Evolutionary conservation across 1,140 invertebrate species (phyloP).

Genomic region (Trissolcus basalis): DNA sequence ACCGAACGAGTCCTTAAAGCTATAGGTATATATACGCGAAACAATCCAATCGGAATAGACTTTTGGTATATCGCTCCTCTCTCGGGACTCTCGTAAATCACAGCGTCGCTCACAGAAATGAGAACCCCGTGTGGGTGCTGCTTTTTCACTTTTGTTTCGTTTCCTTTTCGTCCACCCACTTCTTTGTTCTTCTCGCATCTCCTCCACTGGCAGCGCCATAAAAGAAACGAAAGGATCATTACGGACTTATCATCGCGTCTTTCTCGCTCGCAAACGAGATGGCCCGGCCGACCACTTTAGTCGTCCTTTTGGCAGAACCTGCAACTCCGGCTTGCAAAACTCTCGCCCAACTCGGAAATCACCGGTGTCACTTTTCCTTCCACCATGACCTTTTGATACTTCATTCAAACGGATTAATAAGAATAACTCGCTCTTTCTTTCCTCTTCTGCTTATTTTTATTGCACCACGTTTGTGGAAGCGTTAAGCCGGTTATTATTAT

Average conservation of each 20-base stretch:
- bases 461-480: slow-evolving; percentile 23
- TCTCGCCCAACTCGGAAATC: slow-evolving; percentile 43
- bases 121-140: slow-evolving; percentile 54
- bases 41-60: slow-evolving; percentile 55
- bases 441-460: slow-evolving; percentile 27
- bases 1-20: slow-evolving; percentile 49
- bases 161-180: slow-evolving; percentile 42
- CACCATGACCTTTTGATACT: slow-evolving; percentile 38
- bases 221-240: slow-evolving; percentile 59
- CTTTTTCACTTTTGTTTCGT: slow-evolving; percentile 56
- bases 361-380: slow-evolving; percentile 49
- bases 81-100: slow-evolving; percentile 60
- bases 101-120: slow-evolving; percentile 57
- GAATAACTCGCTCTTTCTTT: slow-evolving; percentile 35
- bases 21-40: slow-evolving; percentile 54
- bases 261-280: slow-evolving; percentile 46
- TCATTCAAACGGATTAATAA: slow-evolving; percentile 44
- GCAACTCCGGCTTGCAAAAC: not conserved
- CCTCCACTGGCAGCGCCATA: slow-evolving; percentile 31
- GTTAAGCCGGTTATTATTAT: slow-evolving; percentile 31
- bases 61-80: slow-evolving; percentile 43
- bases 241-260: slow-evolving; percentile 34
- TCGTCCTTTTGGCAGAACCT: slow-evolving; percentile 42
- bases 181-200: slow-evolving; percentile 51
- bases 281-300: slow-evolving; percentile 47